Evolutionary conservation across 1,140 invertebrate genomes (phyloP).

Genomic region (Cryptotermes secundus): DNA sequence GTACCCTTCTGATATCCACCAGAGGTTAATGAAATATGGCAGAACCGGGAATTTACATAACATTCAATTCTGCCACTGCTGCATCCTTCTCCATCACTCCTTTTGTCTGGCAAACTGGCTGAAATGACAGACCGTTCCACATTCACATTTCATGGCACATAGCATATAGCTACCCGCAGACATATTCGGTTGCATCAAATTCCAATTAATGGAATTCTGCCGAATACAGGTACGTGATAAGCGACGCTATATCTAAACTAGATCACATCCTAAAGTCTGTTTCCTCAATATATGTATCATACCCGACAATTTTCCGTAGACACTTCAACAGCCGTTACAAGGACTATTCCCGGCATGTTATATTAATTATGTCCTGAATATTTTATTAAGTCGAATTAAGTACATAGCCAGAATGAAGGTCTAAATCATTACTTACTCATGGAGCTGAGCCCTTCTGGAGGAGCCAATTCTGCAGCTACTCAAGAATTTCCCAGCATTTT

Average conservation of each 20-base stretch:
- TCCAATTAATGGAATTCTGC: slow-evolving; percentile 1
- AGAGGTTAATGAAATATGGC: not conserved
- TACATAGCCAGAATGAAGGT: no score
- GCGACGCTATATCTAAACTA: not conserved
- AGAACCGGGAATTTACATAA: not conserved
- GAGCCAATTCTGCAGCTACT: no score
- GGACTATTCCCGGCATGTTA: no score
- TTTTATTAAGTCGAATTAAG: no score
- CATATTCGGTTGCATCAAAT: not conserved
- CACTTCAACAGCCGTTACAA: no score
- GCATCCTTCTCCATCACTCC: not conserved
- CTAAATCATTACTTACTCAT: no score
- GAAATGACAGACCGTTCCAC: not conserved
- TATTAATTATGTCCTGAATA: no score
- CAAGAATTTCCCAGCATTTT: no score
- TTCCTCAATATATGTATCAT: no score
- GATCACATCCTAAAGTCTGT: not conserved
- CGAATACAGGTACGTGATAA: no score
- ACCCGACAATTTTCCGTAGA: no score
- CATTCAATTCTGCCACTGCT: not conserved
- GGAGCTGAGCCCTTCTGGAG: no score
- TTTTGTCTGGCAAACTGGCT: not conserved
- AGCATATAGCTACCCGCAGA: not conserved
- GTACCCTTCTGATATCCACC: not conserved
- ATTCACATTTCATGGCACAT: not conserved